Conservation (phyloP, 2,888 invertebrate genomes). For the Epirrhoe alternata region DNA sequence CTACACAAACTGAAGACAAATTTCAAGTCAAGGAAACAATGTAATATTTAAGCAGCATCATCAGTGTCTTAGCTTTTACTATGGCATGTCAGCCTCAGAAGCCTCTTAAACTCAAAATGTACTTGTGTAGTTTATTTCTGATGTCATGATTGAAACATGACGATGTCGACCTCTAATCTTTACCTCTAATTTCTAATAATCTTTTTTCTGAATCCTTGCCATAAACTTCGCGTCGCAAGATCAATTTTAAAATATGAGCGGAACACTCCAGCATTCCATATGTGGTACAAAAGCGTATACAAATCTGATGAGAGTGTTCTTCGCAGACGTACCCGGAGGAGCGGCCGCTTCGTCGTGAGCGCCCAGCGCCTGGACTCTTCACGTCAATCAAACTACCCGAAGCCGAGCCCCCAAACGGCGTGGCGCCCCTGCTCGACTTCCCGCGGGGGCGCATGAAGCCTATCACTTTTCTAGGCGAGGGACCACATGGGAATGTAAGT, state of each 20-base stretch:
- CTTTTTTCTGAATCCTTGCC: too few relatives aligned
- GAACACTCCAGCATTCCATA: too few relatives aligned
- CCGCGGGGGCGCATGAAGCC: conserved; percentile 93
- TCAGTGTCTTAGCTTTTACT: conserved; percentile 16
- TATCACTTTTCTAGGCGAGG: conserved; percentile 94
- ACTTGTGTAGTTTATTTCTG: background rate
- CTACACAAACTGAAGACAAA: conserved; percentile 24
- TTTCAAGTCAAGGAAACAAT: conserved; percentile 21
- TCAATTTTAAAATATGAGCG: too few relatives aligned
- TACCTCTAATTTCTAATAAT: too few relatives aligned
- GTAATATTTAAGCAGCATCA: conserved; percentile 28
- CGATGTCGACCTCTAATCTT: too few relatives aligned
- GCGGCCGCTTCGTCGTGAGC: conserved; percentile 83
- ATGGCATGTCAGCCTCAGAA: background rate
- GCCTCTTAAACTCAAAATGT: background rate
- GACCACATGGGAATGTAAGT: conserved; percentile 94
- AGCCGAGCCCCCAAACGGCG: conserved; percentile 88
- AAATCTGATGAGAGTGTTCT: background rate
- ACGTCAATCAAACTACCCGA: conserved; percentile 90
- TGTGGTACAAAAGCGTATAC: background rate
- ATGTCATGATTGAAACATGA: too few relatives aligned
- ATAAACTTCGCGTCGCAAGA: too few relatives aligned
- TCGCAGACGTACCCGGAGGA: conserved; percentile 77
- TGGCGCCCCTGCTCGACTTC: conserved; percentile 90
- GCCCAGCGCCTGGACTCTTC: conserved; percentile 88